A percentile compares a stretch with the other conserved stretches of the same genome.
phyloP scores from a whole-genome alignment of 2,888 invertebrate genomes.

The Amaurobius ferox region DNA sequence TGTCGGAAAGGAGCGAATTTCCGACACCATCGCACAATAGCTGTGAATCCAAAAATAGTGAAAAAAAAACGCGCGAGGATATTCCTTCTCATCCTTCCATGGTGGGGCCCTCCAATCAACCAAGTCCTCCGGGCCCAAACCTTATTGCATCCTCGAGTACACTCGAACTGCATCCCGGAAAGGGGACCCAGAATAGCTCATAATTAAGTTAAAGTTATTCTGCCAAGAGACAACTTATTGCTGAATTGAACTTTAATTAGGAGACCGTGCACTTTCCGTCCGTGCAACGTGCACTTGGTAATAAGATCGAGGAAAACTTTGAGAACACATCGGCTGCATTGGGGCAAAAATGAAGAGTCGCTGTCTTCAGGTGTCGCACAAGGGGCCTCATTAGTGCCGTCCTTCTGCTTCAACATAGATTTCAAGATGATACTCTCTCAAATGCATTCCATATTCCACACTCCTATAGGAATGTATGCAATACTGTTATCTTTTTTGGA shows the following conservation, averaged over 20 bases:
- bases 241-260: constrained; percentile 70
- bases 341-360: neutral
- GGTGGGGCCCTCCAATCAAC: neutral
- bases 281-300: constrained; percentile 33
- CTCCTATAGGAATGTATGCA: too few relatives aligned
- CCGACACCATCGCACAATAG: constrained; percentile 15
- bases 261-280: constrained; percentile 39
- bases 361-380: neutral
- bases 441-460: too few relatives aligned
- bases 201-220: constrained; percentile 67
- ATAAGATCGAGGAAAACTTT: neutral
- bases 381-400: neutral
- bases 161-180: constrained; percentile 38
- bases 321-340: neutral
- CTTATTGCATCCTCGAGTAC: constrained; percentile 52
- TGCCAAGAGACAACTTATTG: constrained; percentile 56
- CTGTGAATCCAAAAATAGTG: constrained; percentile 20
- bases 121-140: constrained; percentile 61
- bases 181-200: constrained; percentile 40
- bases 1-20: constrained; percentile 25
- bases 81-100: too few relatives aligned
- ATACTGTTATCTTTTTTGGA: too few relatives aligned
- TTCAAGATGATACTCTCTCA: too few relatives aligned
- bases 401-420: neutral
- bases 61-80: constrained; percentile 19